Evolutionary conservation across 2,113 vertebrate species (phyloP), one percentile per base, ranked within the genome.

Genomic region (Sinocyclocheilus anshuiensis): DNA sequence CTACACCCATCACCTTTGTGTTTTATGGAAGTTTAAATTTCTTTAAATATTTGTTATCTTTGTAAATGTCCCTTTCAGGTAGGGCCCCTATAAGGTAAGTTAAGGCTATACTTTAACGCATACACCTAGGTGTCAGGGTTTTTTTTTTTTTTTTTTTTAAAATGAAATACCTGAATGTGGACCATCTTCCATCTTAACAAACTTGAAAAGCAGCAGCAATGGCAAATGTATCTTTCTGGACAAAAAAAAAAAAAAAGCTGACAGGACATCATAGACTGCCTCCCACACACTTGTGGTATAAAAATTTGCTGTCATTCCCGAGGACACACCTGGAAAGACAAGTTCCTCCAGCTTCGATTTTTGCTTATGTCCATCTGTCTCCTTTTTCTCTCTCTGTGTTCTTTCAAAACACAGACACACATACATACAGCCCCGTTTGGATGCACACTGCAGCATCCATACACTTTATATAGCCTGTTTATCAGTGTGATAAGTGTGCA

Each of bases 211-310:
- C 42, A n/a, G 71, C 39, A 48, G 11, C 39, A 4, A 36, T 11
- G 53, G 16, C 26, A 59, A 36, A 6, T 39, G 16, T 39, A 7
- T 59, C 0, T 2, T 20, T 39, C 24, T 39, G 53, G 29, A 81
- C 39, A n/a, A n/a, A n/a, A 6, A 4, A 81, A 18, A 81, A 39
- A 65, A 59, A 39, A 65, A 59, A 53, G 80, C 16, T 13, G 16
- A 33, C 10, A 18, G 24, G 36, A 24, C 77, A 79, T 39, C 20
- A 78, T n/a, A 26, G 39, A 81, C 79, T 81, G 59, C n/a, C n/a
- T n/a, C 22, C 57, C 33, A 42, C 55, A 63, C 33, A 20, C 24
- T 53, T 69, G 42, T 29, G 63, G n/a, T 53, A 53, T 33, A 8
- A 82, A 48, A 63, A 67, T 69, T 50, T 53, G 50, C 63, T 29